These are phyloP conservation scores for Philereme vetulata DNA, from an alignment of 2,888 invertebrate genomes.

Conservation along the genomic window DNA sequence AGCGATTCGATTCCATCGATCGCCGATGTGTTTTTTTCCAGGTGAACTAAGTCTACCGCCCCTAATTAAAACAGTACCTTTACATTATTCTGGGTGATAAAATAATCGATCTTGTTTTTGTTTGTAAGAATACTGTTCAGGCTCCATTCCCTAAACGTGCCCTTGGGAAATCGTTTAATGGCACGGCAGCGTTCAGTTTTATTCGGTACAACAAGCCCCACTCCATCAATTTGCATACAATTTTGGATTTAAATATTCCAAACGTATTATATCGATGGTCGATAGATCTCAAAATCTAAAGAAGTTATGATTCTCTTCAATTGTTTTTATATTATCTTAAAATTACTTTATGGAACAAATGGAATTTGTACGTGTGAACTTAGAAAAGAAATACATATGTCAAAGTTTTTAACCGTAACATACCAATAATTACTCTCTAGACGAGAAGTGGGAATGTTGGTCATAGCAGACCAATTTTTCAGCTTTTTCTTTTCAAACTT, in stretches of 20 bases:
- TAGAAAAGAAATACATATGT: too few species aligned
- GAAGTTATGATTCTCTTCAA: not conserved
- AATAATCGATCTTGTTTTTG: constrained; percentile 11
- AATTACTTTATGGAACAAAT: too few species aligned
- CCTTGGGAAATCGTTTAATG: constrained; percentile 38
- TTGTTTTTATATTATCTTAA: not conserved
- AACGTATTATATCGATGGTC: not conserved
- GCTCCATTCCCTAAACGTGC: constrained; percentile 29
- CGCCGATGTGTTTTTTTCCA: too few species aligned
- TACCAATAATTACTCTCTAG: too few species aligned
- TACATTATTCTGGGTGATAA: not conserved
- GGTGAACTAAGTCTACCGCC: too few species aligned
- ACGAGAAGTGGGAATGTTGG: too few species aligned
- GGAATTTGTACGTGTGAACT: too few species aligned
- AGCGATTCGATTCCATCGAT: too few species aligned
- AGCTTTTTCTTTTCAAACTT: too few species aligned
- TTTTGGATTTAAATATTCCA: constrained; percentile 3
- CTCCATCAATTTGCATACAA: constrained; percentile 13
- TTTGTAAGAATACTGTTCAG: constrained; percentile 12
- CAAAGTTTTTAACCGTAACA: too few species aligned
- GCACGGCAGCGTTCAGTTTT: constrained; percentile 18
- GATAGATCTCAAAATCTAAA: not conserved
- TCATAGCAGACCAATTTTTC: too few species aligned
- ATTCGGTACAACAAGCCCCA: constrained; percentile 13
- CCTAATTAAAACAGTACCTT: not conserved